Conservation (phyloP, 2,888 invertebrate genomes). For the Automeris io region DNA sequence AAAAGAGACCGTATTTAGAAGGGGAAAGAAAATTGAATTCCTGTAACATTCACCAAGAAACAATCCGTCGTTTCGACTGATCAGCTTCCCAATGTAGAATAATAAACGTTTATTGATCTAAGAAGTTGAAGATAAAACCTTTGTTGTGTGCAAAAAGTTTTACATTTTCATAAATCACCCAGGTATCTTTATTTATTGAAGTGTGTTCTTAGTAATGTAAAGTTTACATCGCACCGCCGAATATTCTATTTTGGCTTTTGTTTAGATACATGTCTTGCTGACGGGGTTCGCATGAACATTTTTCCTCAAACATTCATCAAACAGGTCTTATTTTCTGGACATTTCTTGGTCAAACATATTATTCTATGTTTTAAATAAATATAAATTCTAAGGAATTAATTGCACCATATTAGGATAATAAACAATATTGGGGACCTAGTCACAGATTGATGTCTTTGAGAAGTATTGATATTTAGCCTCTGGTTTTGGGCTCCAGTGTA, state of each 20-base stretch:
- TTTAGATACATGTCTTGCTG: conserved; percentile 48
- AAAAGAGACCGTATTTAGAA: too few species aligned
- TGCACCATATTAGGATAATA: too few species aligned
- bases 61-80: too few species aligned
- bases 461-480: too few species aligned
- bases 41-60: too few species aligned
- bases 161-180: conserved; percentile 1
- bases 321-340: background rate
- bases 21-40: too few species aligned
- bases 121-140: conserved; percentile 1
- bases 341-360: conserved; percentile 8
- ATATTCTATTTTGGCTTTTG: conserved; percentile 46
- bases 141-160: conserved; percentile 1
- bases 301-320: conserved; percentile 17
- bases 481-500: too few species aligned
- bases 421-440: too few species aligned
- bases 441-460: too few species aligned
- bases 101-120: conserved; percentile 9
- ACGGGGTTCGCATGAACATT: conserved; percentile 21
- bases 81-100: too few species aligned
- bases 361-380: conserved; percentile 9
- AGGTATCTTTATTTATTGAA: conserved; percentile 2
- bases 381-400: too few species aligned
- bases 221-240: conserved; percentile 30
- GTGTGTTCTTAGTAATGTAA: conserved; percentile 8